phyloP scores from a whole-genome alignment of 2,113 vertebrate species.

The Thunnus thynnus region DNA sequence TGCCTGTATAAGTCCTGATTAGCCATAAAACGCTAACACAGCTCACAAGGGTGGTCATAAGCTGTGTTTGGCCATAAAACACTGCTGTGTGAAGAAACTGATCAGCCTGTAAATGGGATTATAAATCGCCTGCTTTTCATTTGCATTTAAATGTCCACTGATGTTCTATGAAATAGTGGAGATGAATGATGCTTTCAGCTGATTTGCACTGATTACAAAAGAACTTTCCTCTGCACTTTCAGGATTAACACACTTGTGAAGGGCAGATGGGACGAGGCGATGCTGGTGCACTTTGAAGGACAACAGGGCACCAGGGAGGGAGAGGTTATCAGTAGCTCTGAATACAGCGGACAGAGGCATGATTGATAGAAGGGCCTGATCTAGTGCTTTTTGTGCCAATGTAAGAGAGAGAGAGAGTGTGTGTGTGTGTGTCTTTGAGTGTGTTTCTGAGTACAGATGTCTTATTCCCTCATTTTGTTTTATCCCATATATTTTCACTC shows the following conservation, averaged over 20 bases:
- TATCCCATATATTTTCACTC: neutral
- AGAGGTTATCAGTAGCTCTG: neutral
- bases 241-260: constrained; percentile 28
- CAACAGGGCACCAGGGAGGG: neutral
- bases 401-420: neutral
- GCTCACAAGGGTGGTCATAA: constrained; percentile 28
- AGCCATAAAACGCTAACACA: constrained; percentile 66
- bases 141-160: constrained; percentile 74
- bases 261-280: constrained; percentile 1
- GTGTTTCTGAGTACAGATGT: neutral
- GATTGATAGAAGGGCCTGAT: constrained; percentile 28
- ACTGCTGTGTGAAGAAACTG: constrained; percentile 62
- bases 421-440: neutral
- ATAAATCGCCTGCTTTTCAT: constrained; percentile 76
- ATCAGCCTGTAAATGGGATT: constrained; percentile 70
- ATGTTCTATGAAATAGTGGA: constrained; percentile 8
- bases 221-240: constrained; percentile 29
- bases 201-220: neutral
- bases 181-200: constrained; percentile 10
- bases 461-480: neutral
- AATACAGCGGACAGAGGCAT: constrained; percentile 9
- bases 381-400: constrained; percentile 4
- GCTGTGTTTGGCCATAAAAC: constrained; percentile 72
- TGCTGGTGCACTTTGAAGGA: constrained; percentile 29
- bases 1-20: constrained; percentile 52